Evolutionary conservation across 2,797 vertebrate species (phyloP), one percentile per base, ranked within the genome.

Genomic region (Pampus argenteus): DNA sequence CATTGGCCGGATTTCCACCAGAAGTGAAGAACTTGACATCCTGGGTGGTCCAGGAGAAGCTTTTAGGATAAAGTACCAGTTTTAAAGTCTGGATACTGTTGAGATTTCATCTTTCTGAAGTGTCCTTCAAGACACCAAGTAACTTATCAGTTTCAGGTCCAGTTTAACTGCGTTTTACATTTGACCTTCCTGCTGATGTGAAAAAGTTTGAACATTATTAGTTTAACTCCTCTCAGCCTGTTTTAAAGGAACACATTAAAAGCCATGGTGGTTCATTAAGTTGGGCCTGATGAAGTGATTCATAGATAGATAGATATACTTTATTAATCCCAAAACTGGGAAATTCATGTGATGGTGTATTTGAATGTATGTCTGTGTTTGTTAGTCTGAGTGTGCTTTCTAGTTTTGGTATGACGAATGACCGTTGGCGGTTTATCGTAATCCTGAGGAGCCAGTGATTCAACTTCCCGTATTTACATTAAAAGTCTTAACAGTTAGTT

Each of bases 391-490:
- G 2, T 15, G 9, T 26, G 31, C 3, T 11, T 36, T 36, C 34
- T 11, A 13, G 10, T 36, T 36, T 50, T 5, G 23, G 4, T 26
- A 1, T 14, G 18, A 17, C 10, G 22, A 23, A 9, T 31, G 0
- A 47, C 23, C 4, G 66, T 20, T 17, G 26, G 22, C 22, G 2
- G 26, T 55, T 72, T 1, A 15, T 58, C 5, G 2, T 47, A 66
- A 54, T 31, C 29, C 26, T 0, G 5, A 8, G 23, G 22, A 69
- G 28, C 29, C 38, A 0, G 28, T 78, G 74, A 80, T 60, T 81
- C 66, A 73, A 45, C 44, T 66, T 66, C 70, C 50, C 6, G 6
- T 85, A 59, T 86, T 86, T 83, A 78, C 82, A 79, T 78, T 82
- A n/a, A 76, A 60, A 17, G 17, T 44, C 40, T 23, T 38, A 20